Evolutionary conservation across 2,113 vertebrate species (phyloP), one percentile per base, ranked within the genome.

Genomic region (Dasyornis broadbenti): DNA sequence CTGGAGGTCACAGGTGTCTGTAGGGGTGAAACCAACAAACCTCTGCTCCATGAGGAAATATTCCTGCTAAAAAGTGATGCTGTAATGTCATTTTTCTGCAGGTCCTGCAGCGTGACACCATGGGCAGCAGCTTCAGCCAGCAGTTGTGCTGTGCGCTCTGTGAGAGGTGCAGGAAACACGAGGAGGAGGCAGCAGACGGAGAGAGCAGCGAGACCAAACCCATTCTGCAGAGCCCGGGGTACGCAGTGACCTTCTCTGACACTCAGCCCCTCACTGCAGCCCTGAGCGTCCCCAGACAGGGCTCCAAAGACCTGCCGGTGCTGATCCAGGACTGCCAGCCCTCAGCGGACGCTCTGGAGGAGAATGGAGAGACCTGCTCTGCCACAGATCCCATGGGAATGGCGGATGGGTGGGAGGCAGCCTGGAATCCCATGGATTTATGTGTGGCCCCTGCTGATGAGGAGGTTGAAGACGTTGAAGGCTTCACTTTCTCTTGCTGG

Each of bases 181-280:
- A 71, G 23, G 30, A 2, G 2, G 44, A 69, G 13, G 81, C 63
- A 35, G 68, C 15, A 13, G 9, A 30, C 0, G 30, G 54, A 7
- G 91, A 95, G 15, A 59, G 6, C 23, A 39, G 81, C 5, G 95
- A 96, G 77, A 94, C 70, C 19, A 75, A 89, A 22, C 93, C 96
- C 0, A 82, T 94, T 13, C 30, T 86, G 75, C 82, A 76, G 81
- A 12, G 20, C 42, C 65, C 27, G 0, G 5, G 24, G 35, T 49
- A 31, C 24, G 3, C 30, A 0, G 10, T 3, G 0, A 3, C 4
- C 0, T 12, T 12, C 2, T 0, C 0, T 1, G 53, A 59, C 7
- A 13, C 1, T 0, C 82, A 56, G 15, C 39, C 33, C 17, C 19
- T 65, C 47, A 23, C 44, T 1, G 39, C 64, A 19, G 71, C 60